Percentiles rank a stretch among this genome's conserved stretches.
Evolutionary conservation across 2,888 invertebrate species (phyloP).

Genomic region (Bombyx huttoni): DNA sequence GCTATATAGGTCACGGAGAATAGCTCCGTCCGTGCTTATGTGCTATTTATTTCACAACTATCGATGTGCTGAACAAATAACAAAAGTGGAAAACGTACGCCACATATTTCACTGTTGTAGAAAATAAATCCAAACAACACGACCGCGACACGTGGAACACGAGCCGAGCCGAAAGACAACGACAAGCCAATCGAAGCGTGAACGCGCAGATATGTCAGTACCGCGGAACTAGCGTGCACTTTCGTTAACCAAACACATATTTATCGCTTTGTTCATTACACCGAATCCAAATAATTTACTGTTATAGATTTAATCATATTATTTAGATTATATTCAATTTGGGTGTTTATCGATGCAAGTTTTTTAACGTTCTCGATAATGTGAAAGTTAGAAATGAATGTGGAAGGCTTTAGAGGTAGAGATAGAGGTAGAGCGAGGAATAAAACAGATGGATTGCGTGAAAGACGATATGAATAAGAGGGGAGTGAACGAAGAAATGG

Average conservation of each 20-base stretch:
- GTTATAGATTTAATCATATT: not conserved
- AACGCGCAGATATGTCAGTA: slow-evolving; percentile 31
- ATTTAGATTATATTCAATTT: not conserved
- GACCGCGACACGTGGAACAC: slow-evolving; percentile 9
- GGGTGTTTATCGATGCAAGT: too few species aligned
- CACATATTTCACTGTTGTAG: slow-evolving; percentile 20
- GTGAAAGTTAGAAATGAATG: too few species aligned
- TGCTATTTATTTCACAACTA: not conserved
- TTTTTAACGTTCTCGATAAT: too few species aligned
- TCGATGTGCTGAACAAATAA: slow-evolving; percentile 4
- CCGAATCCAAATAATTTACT: slow-evolving; percentile 8
- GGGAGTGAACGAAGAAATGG: too few species aligned
- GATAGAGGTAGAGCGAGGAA: too few species aligned
- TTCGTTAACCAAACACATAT: not conserved
- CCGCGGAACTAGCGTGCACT: slow-evolving; percentile 12
- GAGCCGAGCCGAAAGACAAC: slow-evolving; percentile 17
- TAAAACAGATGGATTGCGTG: too few species aligned
- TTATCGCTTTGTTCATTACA: slow-evolving; percentile 9
- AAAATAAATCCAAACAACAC: slow-evolving; percentile 21
- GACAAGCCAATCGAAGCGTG: slow-evolving; percentile 27
- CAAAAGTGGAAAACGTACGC: slow-evolving; percentile 11
- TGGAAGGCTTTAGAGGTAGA: too few species aligned
- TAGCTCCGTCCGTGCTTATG: not conserved
- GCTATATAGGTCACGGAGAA: too few species aligned
- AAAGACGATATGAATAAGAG: too few species aligned